Evolutionary conservation across 1,140 invertebrate species (phyloP).

Genomic region (Nomia melanderi): DNA sequence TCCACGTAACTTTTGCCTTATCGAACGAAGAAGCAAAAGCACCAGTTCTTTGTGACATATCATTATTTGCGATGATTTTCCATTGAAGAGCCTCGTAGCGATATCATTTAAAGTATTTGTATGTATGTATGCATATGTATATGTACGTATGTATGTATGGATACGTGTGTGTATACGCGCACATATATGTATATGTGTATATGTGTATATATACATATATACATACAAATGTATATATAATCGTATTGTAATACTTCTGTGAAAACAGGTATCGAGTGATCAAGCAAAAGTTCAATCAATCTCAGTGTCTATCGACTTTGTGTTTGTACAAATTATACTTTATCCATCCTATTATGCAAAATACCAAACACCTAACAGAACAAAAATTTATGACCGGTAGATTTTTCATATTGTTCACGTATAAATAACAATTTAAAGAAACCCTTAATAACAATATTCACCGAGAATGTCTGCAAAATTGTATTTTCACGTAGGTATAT

Average conservation of each 20-base stretch:
- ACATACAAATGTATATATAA: too few species aligned
- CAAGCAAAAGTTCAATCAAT: constrained; percentile 37
- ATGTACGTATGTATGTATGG: constrained; percentile 28
- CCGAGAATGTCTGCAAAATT: constrained; percentile 39
- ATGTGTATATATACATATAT: background rate
- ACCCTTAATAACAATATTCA: constrained; percentile 53
- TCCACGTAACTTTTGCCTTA: constrained; percentile 68
- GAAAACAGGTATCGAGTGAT: constrained; percentile 57
- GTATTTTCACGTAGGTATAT: constrained; percentile 43
- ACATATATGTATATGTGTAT: background rate
- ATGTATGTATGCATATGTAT: background rate
- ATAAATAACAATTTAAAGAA: constrained; percentile 63
- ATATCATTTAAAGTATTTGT: constrained; percentile 61
- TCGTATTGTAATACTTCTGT: constrained; percentile 47
- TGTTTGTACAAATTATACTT: constrained; percentile 52
- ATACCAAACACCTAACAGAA: constrained; percentile 46
- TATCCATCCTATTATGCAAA: constrained; percentile 37
- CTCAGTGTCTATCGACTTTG: constrained; percentile 6
- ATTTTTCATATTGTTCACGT: constrained; percentile 54
- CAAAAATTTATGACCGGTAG: constrained; percentile 16
- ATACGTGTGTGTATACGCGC: constrained; percentile 2
- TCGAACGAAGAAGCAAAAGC: constrained; percentile 71
- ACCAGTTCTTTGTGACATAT: constrained; percentile 67
- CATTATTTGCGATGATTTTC: constrained; percentile 41
- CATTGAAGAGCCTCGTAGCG: constrained; percentile 54